A percentile compares a stretch with the other conserved stretches of the same genome.
These are phyloP conservation scores for Fringilla coelebs DNA, from an alignment of 2,797 vertebrate species.

Conservation along the genomic window DNA sequence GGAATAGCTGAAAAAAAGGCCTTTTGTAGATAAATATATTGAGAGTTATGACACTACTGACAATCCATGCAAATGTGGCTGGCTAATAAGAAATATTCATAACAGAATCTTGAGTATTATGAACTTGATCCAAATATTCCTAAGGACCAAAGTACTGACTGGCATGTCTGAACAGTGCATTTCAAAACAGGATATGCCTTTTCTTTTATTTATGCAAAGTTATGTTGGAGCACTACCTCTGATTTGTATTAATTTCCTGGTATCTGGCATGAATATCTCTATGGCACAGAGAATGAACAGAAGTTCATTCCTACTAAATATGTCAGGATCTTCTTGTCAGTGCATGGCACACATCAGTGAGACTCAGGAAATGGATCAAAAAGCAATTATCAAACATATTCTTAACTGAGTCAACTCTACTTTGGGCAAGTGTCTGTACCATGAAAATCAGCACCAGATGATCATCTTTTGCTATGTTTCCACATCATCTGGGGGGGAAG, in stretches of 20 bases:
- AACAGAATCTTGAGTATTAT: not conserved
- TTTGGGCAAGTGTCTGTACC: not conserved
- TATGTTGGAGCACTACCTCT: not conserved
- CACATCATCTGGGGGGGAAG: not conserved
- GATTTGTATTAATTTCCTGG: not conserved
- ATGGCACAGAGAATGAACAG: not conserved
- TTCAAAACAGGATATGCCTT: not conserved
- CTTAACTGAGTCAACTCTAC: not conserved
- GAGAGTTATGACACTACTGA: not conserved
- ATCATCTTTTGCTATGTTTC: not conserved
- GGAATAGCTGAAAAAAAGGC: not conserved
- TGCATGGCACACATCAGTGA: not conserved
- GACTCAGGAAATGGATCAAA: not conserved
- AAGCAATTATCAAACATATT: not conserved
- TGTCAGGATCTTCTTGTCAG: not conserved
- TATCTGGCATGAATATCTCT: not conserved
- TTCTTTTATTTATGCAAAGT: not conserved
- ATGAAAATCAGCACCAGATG: not conserved
- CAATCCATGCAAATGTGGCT: not conserved
- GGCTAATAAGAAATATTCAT: not conserved
- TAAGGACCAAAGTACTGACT: not conserved
- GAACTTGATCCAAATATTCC: not conserved
- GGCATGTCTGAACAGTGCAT: not conserved
- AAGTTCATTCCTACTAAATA: not conserved
- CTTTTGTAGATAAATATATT: not conserved